phyloP scores from a whole-genome alignment of 2,888 invertebrate species.

The Tetramorium bicarinatum region DNA sequence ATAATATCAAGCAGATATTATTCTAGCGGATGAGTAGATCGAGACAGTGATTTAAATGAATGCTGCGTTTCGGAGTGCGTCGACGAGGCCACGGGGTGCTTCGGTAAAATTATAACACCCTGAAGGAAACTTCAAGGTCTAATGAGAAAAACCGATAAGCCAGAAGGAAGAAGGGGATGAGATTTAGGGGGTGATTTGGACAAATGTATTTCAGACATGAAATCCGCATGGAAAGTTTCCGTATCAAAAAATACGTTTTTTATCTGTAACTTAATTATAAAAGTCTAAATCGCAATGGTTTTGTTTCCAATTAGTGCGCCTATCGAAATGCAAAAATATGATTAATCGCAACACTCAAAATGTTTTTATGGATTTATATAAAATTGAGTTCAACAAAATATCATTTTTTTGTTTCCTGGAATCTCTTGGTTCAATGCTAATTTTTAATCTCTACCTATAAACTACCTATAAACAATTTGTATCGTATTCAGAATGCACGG shows the following conservation, averaged over 20 bases:
- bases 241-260: background rate
- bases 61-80: background rate
- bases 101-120: background rate
- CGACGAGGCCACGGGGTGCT: background rate
- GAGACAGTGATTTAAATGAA: slow-evolving; percentile 17
- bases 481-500: background rate
- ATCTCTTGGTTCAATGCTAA: background rate
- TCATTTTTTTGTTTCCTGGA: background rate
- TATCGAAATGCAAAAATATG: background rate
- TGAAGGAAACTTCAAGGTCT: background rate
- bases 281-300: background rate
- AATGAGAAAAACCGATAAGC: background rate
- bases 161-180: too few species aligned
- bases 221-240: background rate
- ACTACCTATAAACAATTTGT: background rate
- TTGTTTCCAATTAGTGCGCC: background rate
- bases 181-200: background rate
- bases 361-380: background rate
- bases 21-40: background rate
- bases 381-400: background rate
- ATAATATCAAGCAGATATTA: background rate
- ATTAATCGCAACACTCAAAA: background rate
- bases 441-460: background rate
- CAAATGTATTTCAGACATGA: background rate
- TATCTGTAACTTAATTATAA: background rate